phyloP scores from a whole-genome alignment of 23 tunicate genomes.

The Clavelina lepadiformis region DNA sequence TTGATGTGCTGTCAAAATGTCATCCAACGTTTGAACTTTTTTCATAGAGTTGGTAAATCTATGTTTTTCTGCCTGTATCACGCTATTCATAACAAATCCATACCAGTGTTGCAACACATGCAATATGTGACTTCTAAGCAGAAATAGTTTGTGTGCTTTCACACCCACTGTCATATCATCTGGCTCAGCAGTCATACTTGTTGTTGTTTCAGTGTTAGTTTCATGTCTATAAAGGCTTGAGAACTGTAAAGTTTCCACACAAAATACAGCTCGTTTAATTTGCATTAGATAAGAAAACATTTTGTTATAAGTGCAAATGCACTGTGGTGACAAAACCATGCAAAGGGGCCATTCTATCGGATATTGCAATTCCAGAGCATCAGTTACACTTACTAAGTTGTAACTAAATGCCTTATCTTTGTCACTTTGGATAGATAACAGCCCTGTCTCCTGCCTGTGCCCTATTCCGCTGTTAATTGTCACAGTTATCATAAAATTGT shows the following conservation, averaged over 20 bases:
- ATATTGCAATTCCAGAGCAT: slow-evolving; percentile 37
- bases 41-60: slow-evolving; percentile 6
- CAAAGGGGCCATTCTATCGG: slow-evolving; percentile 60
- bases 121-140: slow-evolving; percentile 50
- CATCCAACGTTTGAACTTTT: slow-evolving; percentile 41
- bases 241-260: slow-evolving; percentile 55
- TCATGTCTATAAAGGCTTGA: slow-evolving; percentile 8
- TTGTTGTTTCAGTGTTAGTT: background rate
- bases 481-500: slow-evolving; percentile 28
- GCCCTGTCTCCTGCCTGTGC: background rate
- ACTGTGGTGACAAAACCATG: slow-evolving; percentile 27
- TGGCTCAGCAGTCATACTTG: background rate
- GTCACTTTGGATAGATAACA: background rate
- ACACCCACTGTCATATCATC: background rate
- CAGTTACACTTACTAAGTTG: slow-evolving; percentile 25
- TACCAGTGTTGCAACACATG: slow-evolving; percentile 73
- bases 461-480: background rate
- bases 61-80: slow-evolving; percentile 58
- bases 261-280: slow-evolving; percentile 53
- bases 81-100: slow-evolving; percentile 77
- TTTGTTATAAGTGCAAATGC: slow-evolving; percentile 25
- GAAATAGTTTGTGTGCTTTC: slow-evolving; percentile 39
- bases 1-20: slow-evolving; percentile 42
- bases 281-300: slow-evolving; percentile 55
- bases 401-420: background rate